phyloP scores from a whole-genome alignment of 2,888 invertebrate species.

The Pandemis corylana region DNA sequence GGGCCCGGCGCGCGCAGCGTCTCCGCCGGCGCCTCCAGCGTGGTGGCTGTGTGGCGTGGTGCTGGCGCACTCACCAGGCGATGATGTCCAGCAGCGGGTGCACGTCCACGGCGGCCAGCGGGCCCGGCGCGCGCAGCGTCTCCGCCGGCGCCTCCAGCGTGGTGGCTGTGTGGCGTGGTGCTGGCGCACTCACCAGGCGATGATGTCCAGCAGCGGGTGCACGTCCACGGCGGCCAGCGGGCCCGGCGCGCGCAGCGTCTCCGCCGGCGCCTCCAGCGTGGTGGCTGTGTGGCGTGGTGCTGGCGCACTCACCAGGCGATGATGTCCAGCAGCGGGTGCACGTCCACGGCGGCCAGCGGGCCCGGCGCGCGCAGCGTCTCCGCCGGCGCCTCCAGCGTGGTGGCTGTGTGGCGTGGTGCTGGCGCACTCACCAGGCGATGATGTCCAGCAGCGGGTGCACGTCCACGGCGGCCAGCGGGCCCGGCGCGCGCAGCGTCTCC shows the following conservation, averaged over 20 bases:
- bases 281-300: too few relatives aligned
- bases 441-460: constrained; percentile 92
- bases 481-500: constrained; percentile 87
- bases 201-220: constrained; percentile 91
- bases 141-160: constrained; percentile 75
- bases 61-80: constrained; percentile 88
- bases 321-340: constrained; percentile 92
- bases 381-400: constrained; percentile 66
- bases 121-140: constrained; percentile 88
- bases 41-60: too few relatives aligned
- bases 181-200: constrained; percentile 89
- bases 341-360: constrained; percentile 92
- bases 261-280: constrained; percentile 71
- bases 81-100: constrained; percentile 92
- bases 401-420: too few relatives aligned
- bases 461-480: constrained; percentile 92
- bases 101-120: constrained; percentile 92
- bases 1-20: constrained; percentile 88
- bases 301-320: constrained; percentile 90
- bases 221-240: constrained; percentile 93
- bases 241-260: constrained; percentile 87
- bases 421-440: constrained; percentile 90
- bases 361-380: constrained; percentile 87
- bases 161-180: too few relatives aligned
- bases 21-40: constrained; percentile 75